Conservation (phyloP, 2,888 invertebrate species). For the Napeogenes sylphis region DNA sequence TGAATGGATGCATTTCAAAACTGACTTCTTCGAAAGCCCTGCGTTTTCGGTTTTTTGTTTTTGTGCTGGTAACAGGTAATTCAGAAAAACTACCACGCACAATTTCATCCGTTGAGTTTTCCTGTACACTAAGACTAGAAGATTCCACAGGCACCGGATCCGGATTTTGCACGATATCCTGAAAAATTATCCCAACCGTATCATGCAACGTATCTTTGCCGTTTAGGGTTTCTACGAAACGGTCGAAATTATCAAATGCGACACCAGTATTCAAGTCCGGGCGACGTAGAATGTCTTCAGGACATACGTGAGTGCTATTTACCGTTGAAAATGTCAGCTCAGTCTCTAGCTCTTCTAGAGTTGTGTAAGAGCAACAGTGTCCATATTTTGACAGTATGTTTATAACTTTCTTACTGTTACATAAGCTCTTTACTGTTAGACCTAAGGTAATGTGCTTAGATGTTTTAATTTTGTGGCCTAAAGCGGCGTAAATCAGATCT, state of each 20-base stretch:
- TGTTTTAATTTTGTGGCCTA: constrained; percentile 35
- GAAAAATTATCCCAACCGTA: constrained; percentile 59
- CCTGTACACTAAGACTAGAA: constrained; percentile 18
- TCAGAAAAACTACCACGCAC: constrained; percentile 23
- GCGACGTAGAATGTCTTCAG: constrained; percentile 35
- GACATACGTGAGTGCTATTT: constrained; percentile 31
- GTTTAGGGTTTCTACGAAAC: constrained; percentile 27
- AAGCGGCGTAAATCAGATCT: constrained; percentile 14
- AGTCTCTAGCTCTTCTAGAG: constrained; percentile 43
- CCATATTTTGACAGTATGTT: constrained; percentile 33
- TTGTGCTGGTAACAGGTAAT: constrained; percentile 20
- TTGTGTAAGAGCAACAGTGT: constrained; percentile 39
- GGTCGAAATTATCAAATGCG: constrained; percentile 30
- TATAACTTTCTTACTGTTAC: constrained; percentile 35
- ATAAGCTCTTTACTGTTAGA: constrained; percentile 39
- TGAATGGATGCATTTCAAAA: constrained; percentile 28
- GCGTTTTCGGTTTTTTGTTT: constrained; percentile 31
- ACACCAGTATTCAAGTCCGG: constrained; percentile 36
- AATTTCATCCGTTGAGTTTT: constrained; percentile 21
- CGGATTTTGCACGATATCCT: constrained; percentile 19
- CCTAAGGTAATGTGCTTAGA: constrained; percentile 35
- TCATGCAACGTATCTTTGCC: constrained; percentile 56
- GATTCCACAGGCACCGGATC: constrained; percentile 20
- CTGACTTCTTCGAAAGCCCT: constrained; percentile 33
- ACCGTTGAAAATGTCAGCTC: constrained; percentile 36